phyloP scores from a whole-genome alignment of 1,140 invertebrate genomes.

The Physella acuta region DNA sequence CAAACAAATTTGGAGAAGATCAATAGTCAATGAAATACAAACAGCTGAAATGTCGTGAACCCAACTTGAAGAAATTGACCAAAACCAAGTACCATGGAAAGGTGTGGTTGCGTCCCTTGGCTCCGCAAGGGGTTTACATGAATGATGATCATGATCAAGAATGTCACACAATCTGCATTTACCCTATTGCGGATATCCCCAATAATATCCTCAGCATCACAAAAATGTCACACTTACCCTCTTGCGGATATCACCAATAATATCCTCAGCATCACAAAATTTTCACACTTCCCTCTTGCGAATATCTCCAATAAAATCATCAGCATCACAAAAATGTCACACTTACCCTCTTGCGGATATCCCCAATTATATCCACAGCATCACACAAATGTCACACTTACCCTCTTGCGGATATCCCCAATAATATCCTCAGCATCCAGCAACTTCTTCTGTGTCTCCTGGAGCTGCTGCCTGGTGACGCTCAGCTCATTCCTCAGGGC shows the following conservation, averaged over 20 bases:
- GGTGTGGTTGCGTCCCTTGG: too few relatives aligned
- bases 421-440: conserved; percentile 55
- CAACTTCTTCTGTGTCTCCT: conserved; percentile 71
- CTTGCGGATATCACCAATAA: conserved; percentile 48
- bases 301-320: conserved; percentile 49
- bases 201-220: conserved; percentile 52
- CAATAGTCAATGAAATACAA: too few relatives aligned
- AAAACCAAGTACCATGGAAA: too few relatives aligned
- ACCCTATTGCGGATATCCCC: conserved; percentile 48
- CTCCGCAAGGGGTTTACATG: conserved; percentile 68
- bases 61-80: too few relatives aligned
- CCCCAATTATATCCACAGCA: conserved; percentile 48
- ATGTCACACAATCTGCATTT: too few relatives aligned
- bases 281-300: conserved; percentile 69
- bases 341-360: conserved; percentile 47
- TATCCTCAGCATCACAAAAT: conserved; percentile 56
- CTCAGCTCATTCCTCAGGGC: conserved; percentile 60
- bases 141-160: too few relatives aligned
- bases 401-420: conserved; percentile 46
- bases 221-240: conserved; percentile 46
- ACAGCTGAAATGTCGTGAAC: too few relatives aligned
- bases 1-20: too few relatives aligned
- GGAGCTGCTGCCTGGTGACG: conserved; percentile 42
- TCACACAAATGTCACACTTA: too few relatives aligned
- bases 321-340: too few relatives aligned